A percentile compares a stretch with the other conserved stretches of the same genome.
phyloP scores from a whole-genome alignment of 2,888 invertebrate genomes.

The Apamea anceps region DNA sequence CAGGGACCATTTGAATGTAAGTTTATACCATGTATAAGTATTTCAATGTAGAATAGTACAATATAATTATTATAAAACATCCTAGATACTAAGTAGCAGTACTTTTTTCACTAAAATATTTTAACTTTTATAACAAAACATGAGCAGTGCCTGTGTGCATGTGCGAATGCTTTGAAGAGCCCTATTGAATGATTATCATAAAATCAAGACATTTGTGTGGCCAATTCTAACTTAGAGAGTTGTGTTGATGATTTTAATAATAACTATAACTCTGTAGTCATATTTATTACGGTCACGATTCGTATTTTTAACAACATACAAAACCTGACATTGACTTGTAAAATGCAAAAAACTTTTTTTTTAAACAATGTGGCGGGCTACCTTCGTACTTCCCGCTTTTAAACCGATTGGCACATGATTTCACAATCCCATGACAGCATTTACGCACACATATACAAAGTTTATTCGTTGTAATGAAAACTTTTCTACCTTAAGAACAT shows the following conservation, averaged over 20 bases:
- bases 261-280: no score
- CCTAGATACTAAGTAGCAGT: constrained; percentile 3
- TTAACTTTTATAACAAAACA: neutral
- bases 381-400: neutral
- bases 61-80: neutral
- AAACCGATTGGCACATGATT: neutral
- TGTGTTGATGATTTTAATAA: no score
- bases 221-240: no score
- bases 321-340: no score
- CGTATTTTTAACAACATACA: no score
- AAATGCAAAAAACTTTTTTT: no score
- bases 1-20: neutral
- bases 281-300: no score
- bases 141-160: neutral
- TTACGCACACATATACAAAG: neutral
- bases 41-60: neutral
- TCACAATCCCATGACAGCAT: neutral
- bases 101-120: constrained; percentile 13
- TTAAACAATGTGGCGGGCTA: no score
- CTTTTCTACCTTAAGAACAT: constrained; percentile 26
- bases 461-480: neutral
- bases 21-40: constrained; percentile 10
- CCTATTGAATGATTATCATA: no score
- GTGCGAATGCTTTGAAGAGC: neutral
- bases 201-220: no score